phyloP scores from a whole-genome alignment of 2,888 invertebrate species.

The Phasia obesa region DNA sequence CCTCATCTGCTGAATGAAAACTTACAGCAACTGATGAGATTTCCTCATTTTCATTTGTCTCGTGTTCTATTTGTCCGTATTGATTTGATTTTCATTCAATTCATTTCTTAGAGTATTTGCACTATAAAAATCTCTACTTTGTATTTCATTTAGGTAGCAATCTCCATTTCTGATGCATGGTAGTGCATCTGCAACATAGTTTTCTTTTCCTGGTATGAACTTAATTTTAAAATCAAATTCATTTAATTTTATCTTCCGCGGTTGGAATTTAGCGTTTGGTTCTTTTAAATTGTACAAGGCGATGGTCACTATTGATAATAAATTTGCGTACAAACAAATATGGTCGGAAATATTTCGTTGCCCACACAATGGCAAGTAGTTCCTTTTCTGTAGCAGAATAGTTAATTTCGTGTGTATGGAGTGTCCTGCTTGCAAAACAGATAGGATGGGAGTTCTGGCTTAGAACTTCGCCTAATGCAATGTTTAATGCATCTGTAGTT shows the following conservation, averaged over 20 bases:
- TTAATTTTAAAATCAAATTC: no score
- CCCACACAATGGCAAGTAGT: slow-evolving; percentile 10
- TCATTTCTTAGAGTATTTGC: no score
- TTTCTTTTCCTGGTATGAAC: no score
- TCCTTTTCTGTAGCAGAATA: slow-evolving; percentile 15
- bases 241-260: no score
- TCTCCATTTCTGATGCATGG: no score
- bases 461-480: slow-evolving; percentile 64
- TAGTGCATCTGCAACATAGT: no score
- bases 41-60: neutral
- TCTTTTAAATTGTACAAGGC: slow-evolving; percentile 39
- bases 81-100: no score
- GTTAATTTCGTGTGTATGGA: slow-evolving; percentile 9
- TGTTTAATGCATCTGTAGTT: slow-evolving; percentile 64
- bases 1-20: slow-evolving; percentile 20
- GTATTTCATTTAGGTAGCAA: no score
- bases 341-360: no score
- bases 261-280: slow-evolving; percentile 20
- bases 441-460: slow-evolving; percentile 1
- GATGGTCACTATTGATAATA: no score
- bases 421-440: slow-evolving; percentile 6
- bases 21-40: slow-evolving; percentile 13
- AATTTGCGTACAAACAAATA: no score
- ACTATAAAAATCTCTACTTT: no score
- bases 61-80: neutral